Conservation (phyloP, 2,888 invertebrate genomes). For the Acleris laterana region DNA sequence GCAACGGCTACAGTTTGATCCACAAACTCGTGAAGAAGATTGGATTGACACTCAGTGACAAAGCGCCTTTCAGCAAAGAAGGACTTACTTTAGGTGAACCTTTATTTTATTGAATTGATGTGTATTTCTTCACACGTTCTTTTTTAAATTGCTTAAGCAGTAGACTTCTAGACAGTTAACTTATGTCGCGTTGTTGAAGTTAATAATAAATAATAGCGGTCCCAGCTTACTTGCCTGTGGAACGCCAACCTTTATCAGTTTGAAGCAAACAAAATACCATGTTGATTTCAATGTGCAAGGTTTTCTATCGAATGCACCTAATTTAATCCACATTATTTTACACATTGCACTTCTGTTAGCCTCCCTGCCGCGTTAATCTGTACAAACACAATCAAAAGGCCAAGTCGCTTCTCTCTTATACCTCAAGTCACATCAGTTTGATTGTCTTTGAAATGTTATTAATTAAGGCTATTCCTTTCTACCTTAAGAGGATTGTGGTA, state of each 20-base stretch:
- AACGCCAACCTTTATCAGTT: background rate
- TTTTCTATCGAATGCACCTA: no score
- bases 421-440: no score
- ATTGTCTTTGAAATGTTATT: no score
- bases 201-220: background rate
- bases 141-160: background rate
- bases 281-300: no score
- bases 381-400: no score
- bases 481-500: no score
- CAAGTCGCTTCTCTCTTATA: no score
- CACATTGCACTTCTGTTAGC: no score
- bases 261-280: background rate
- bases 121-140: background rate
- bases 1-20: constrained; percentile 98
- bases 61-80: constrained; percentile 88
- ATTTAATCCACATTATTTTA: no score
- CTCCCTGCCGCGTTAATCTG: no score
- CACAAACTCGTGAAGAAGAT: constrained; percentile 91
- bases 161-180: background rate
- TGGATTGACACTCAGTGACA: constrained; percentile 87
- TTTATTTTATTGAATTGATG: background rate
- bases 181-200: background rate
- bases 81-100: constrained; percentile 88
- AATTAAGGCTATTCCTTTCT: no score
- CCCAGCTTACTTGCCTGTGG: background rate